Base-by-base conservation (phyloP, 2,888 invertebrate genomes). In the Ennomos erosarius region DNA sequence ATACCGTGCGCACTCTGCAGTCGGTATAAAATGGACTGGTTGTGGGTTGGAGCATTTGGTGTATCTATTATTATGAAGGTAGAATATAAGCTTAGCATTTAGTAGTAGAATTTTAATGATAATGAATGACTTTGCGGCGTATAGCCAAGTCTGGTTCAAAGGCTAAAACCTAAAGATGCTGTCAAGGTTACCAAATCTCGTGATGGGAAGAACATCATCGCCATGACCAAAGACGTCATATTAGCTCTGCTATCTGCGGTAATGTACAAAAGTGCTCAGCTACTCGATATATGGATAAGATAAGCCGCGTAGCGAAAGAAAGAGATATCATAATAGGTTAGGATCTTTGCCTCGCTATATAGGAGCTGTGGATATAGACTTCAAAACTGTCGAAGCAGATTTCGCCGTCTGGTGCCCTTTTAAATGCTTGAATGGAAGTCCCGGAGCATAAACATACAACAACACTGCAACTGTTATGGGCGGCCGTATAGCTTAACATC, bases 371-470 rank as follows among this genome's bases (percentile, higher is more conserved):
- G 84, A 87, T 58, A 69, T 89, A 0, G 78, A 89, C 71, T 65
- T 90, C 4, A 84, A 83, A 40, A 67, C 75, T 11, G n/a, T 87
- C 3, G 84, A 88, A 55, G 71, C 79, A 13, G 90, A 90, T 65
- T 90, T 90, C 57, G 90, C 89, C 0, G 71, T 89, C 6, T 89
- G 90, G 90, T 90, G 89, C 54, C 89, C 86, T 5, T 90, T 90
- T 51, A 90, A 90, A 68, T 89, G 90, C 48, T 60, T 90, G 11
- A 90, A 89, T 48, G 90, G 88, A 0, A 90, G 90, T 0, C 89
- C 89, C 0, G 90, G 90, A 0, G 82, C 84, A n/a, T n/a, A n/a
- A n/a, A n/a, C n/a, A n/a, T n/a, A n/a, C n/a, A n/a, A n/a, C n/a
- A n/a, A n/a, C n/a, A n/a, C n/a, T n/a, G n/a, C n/a, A n/a, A n/a